phyloP scores from a whole-genome alignment of 1,140 invertebrate genomes.

The Apocrypta bakeri region DNA sequence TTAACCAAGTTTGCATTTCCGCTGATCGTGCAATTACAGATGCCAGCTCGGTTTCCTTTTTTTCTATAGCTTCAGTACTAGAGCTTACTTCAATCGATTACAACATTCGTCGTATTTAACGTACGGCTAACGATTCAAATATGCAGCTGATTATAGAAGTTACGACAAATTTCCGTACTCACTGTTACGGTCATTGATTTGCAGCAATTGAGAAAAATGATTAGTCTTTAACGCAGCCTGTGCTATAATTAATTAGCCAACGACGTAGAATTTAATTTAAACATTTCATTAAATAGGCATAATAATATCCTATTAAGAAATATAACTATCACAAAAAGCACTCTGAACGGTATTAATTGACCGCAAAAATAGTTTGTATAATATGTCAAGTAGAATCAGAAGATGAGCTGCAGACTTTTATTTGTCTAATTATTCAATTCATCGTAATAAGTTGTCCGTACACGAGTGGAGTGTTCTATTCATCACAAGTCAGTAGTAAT shows the following conservation, averaged over 20 bases:
- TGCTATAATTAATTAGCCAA: neutral
- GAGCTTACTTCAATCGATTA: neutral
- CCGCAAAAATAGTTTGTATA: neutral
- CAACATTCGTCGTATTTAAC: neutral
- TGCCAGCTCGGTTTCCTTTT: neutral
- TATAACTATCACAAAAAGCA: neutral
- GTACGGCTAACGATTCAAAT: constrained; percentile 17
- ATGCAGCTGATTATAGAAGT: constrained; percentile 17
- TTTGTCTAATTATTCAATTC: constrained; percentile 38
- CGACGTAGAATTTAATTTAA: neutral
- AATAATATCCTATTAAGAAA: neutral
- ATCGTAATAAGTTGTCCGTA: neutral
- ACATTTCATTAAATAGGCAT: neutral
- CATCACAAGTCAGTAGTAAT: constrained; percentile 11
- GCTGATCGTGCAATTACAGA: constrained; percentile 30
- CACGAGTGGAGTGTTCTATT: constrained; percentile 14
- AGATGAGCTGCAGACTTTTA: neutral
- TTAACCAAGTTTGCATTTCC: constrained; percentile 20
- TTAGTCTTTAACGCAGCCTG: neutral
- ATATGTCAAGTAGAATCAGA: neutral
- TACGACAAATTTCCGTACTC: neutral
- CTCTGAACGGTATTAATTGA: neutral
- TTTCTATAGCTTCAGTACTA: neutral
- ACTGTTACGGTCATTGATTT: neutral
- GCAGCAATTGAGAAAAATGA: neutral